Evolutionary conservation across 2,113 vertebrate genomes (phyloP).

Genomic region (Cettia cetti): DNA sequence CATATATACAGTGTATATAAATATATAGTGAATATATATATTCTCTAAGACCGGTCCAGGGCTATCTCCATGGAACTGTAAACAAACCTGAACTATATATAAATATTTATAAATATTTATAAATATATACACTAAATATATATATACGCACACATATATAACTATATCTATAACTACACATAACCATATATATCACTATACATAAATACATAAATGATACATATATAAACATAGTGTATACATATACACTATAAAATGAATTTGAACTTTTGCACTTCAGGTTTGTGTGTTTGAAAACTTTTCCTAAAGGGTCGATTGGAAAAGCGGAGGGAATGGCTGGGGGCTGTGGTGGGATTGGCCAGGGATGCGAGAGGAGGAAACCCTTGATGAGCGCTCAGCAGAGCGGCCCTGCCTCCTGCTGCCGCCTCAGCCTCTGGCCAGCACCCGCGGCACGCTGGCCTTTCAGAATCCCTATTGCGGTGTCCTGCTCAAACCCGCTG

Average conservation of each 20-base stretch:
- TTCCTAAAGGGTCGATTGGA: background rate
- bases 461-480: accelerated
- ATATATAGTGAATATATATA: background rate
- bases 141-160: background rate
- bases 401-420: background rate
- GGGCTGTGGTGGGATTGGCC: too few relatives aligned
- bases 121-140: background rate
- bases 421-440: background rate
- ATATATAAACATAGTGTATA: background rate
- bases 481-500: too few relatives aligned
- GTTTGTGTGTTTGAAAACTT: background rate
- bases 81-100: background rate
- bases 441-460: accelerated
- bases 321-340: background rate
- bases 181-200: background rate
- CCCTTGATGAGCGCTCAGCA: too few relatives aligned
- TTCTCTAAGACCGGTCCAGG: background rate
- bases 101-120: background rate
- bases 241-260: background rate
- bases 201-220: background rate
- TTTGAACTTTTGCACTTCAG: background rate
- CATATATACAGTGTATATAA: background rate
- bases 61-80: background rate
- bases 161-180: background rate
- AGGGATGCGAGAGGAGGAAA: background rate